Evolutionary conservation across 2,888 invertebrate genomes (phyloP), one percentile per base, ranked within the genome.

Genomic region (Bugula neritina): DNA sequence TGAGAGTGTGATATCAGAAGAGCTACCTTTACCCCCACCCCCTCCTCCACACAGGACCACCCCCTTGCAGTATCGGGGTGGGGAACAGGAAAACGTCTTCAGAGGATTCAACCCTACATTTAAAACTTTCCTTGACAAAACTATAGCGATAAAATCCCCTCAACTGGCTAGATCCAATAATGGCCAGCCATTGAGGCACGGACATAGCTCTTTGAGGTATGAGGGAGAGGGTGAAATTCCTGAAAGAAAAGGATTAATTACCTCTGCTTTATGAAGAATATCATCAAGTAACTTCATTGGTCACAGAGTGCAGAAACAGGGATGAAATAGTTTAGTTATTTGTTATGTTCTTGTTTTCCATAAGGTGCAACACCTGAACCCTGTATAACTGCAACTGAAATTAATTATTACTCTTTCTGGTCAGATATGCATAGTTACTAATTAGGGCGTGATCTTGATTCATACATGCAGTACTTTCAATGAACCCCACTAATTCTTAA

Each of bases 61-160:
- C 2, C 34, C 17, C 10, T 2, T 29, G 29, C 27, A 10, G 63
- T 63, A 21, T 23, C 13, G 23, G 3, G 63, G 31, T 3, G 10
- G 63, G 13, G 63, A 63, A 5, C 31, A 63, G 31, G 29, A 63
- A 27, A 63, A 27, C 5, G 10, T 10, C 31, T 2, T 63, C 17
- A 25, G 31, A 31, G 63, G 63, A 13, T 31, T 63, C n/a, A 63
- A 27, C 5, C 63, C 63, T 34, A 31, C 63, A 63, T 63, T 63
- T 63, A 63, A 63, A 63, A 63, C 29, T 13, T 63, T 63, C 31
- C 27, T 63, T 5, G 63, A 63, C 31, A 63, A 63, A 63, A 63
- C 63, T 63, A 63, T 63, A 63, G 63, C 63, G 10, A 27, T 63
- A 34, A 63, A 63, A 31, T 13, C 31, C 17, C 27, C 27, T 21